Evolutionary conservation across 2,888 invertebrate genomes (phyloP).

Genomic region (Mythimna vitellina): DNA sequence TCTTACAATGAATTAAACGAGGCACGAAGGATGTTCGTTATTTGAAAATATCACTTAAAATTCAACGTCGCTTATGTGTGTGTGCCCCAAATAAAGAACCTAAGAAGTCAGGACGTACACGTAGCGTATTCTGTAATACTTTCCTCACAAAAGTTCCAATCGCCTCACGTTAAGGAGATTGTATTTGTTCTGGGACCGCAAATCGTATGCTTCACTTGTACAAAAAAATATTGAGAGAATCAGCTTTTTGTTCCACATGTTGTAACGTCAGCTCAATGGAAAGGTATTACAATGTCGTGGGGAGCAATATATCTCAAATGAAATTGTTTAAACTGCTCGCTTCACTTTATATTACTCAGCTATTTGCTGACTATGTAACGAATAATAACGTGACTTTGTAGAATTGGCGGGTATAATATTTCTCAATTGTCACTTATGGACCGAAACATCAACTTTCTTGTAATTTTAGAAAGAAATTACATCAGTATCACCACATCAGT

Average conservation of each 20-base stretch:
- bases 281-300: slow-evolving; percentile 42
- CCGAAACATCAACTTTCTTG: background rate
- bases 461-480: background rate
- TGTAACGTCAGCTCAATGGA: slow-evolving; percentile 30
- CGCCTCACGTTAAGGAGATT: slow-evolving; percentile 43
- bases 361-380: slow-evolving; percentile 19
- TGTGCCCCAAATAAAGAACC: background rate
- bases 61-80: background rate
- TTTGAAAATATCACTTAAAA: background rate
- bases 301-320: slow-evolving; percentile 41
- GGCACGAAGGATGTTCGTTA: slow-evolving; percentile 4
- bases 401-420: background rate
- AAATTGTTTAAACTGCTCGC: slow-evolving; percentile 32
- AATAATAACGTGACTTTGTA: background rate
- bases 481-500: too few species aligned
- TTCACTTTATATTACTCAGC: slow-evolving; percentile 27
- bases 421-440: background rate
- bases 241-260: slow-evolving; percentile 39
- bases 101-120: background rate
- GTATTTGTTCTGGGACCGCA: slow-evolving; percentile 38
- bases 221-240: slow-evolving; percentile 40
- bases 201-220: slow-evolving; percentile 34
- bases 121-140: slow-evolving; percentile 18
- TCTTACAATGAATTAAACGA: slow-evolving; percentile 15
- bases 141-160: slow-evolving; percentile 26